Conservation (phyloP, 2,113 vertebrate genomes). For the Melanerpes aurifrons region DNA sequence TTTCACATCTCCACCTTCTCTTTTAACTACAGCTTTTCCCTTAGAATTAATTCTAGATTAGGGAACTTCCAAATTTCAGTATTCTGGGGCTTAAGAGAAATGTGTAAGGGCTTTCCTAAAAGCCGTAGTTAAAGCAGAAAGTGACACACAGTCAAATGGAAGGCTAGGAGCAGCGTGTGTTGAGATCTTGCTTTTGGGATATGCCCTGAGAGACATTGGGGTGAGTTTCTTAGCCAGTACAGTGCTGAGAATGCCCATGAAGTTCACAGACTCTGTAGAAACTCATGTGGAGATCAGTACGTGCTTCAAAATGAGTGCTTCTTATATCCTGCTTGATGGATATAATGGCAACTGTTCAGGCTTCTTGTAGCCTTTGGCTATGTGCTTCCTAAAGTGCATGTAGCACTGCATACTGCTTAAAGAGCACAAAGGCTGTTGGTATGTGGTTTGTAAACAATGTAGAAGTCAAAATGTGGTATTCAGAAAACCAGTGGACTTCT, state of each 20-base stretch:
- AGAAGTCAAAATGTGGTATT: slow-evolving; percentile 22
- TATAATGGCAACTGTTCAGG: slow-evolving; percentile 29
- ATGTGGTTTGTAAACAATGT: slow-evolving; percentile 48
- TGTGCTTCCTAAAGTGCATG: slow-evolving; percentile 9
- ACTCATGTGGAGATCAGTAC: slow-evolving; percentile 40
- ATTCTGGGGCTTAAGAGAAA: not conserved
- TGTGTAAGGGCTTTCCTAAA: not conserved
- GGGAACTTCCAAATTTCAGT: not conserved
- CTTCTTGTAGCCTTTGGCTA: slow-evolving; percentile 53
- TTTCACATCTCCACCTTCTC: not conserved
- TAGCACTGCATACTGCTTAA: not conserved
- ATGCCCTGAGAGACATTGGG: not conserved
- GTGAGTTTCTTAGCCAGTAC: not conserved
- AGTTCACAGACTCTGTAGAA: slow-evolving; percentile 19
- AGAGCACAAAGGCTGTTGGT: slow-evolving; percentile 19
- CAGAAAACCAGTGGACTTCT: not conserved
- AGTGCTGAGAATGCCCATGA: not conserved
- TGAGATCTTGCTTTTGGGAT: not conserved
- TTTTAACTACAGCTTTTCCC: not conserved
- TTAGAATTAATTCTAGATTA: not conserved
- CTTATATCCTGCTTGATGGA: not conserved
- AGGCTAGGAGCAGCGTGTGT: not conserved
- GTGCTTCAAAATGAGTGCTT: slow-evolving; percentile 29
- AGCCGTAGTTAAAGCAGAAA: not conserved
- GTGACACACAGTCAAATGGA: not conserved